These are phyloP conservation scores for Aphidoletes aphidimyza DNA, from an alignment of 2,888 invertebrate species.

Conservation along the genomic window DNA sequence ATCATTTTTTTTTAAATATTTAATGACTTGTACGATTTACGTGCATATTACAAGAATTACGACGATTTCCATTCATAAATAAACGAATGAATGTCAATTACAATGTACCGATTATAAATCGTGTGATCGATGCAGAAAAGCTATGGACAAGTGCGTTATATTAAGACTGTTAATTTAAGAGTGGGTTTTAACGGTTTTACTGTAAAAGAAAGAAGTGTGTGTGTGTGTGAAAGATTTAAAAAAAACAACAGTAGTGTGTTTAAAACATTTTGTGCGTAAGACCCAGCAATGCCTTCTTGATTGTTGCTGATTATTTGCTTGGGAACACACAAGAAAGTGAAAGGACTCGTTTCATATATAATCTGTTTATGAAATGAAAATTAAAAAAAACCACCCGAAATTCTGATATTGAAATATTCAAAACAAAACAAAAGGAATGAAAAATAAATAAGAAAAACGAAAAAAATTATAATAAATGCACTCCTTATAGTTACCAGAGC, in stretches of 20 bases:
- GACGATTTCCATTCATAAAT: constrained; percentile 48
- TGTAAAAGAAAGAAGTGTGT: no score
- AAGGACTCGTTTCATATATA: constrained; percentile 25
- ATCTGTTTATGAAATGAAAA: not conserved
- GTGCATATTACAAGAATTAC: not conserved
- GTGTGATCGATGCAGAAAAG: constrained; percentile 1
- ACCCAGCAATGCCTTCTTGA: not conserved
- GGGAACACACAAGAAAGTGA: constrained; percentile 51
- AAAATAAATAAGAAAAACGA: not conserved
- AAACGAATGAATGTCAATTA: not conserved
- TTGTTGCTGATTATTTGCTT: constrained; percentile 7
- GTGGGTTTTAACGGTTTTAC: not conserved
- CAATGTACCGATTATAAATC: not conserved
- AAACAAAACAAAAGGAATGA: not conserved
- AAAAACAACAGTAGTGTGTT: not conserved
- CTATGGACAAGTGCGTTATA: no score
- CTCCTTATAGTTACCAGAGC: constrained; percentile 31
- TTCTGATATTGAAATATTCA: not conserved
- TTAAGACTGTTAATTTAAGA: no score
- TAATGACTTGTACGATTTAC: not conserved
- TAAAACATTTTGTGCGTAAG: constrained; percentile 3
- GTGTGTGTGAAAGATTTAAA: no score
- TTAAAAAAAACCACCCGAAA: not conserved
- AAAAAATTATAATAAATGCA: not conserved
- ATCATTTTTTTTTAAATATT: no score